Evolutionary conservation across 92 coral and sea anemone species (phyloP), one percentile per base, ranked within the genome.

Genomic region (Zoanthus sociatus): DNA sequence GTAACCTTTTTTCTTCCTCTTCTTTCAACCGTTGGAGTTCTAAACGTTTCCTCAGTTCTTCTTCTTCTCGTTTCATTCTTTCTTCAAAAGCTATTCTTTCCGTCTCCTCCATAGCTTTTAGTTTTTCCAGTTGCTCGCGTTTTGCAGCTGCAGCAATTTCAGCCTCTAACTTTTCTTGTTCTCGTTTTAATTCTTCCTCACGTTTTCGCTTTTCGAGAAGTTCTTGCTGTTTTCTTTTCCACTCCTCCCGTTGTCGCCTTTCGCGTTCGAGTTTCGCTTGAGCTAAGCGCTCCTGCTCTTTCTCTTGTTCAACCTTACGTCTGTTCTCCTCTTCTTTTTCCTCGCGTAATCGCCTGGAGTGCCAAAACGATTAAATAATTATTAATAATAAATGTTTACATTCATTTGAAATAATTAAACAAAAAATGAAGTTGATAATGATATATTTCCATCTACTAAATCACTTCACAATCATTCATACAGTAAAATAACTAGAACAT

Each of bases 141-240:
- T 93, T 86, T 17, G 91, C 88, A 9, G 96, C 98, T 60, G 92
- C 98, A 79, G 94, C 99, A 17, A 97, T 82, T 69, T 95, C 95
- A 3, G 87, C 92, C 75, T 97, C 99, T 16, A 97, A 83, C 54
- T 89, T 92, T 17, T 97, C 99, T 82, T 93, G 95, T 73, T 97
- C 99, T 79, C 85, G 67, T 48, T 96, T 90, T 55, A 97, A 73
- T 46, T 97, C 99, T 71, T 97, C 99, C 31, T 97, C 99, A 0
- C 93, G 90, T 88, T 97, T 95, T 30, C 99, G 89, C 54, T 95
- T 93, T 72, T 98, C 98, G 5, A 95, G 69, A 15, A 93, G 73
- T 78, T 91, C 97, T 47, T 93, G 94, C 71, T 97, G 95, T 75
- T 94, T 96, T 82, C 94, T 94, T 77, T 91, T 92, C 93, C 93